phyloP scores from a whole-genome alignment of 2,888 invertebrate genomes.

The Papilio elwesi region DNA sequence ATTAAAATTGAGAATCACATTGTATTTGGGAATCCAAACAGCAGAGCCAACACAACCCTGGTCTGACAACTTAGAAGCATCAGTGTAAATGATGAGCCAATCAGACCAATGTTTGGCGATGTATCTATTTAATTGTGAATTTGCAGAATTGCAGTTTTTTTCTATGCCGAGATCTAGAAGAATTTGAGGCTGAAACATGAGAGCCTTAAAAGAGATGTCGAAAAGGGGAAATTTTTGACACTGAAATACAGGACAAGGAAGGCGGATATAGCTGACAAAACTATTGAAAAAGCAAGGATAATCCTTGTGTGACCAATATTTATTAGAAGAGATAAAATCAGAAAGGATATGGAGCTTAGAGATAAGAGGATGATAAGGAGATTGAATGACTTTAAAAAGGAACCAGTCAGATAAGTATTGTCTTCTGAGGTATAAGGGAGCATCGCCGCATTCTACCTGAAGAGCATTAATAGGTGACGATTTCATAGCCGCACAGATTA shows the following conservation, averaged over 20 bases:
- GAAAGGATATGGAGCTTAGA: too few relatives aligned
- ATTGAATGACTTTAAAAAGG: slow-evolving; percentile 9
- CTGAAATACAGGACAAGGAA: neutral
- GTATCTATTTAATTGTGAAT: slow-evolving; percentile 2
- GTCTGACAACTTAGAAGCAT: slow-evolving; percentile 4
- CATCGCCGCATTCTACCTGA: too few relatives aligned
- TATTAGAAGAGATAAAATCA: too few relatives aligned
- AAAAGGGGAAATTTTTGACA: slow-evolving; percentile 6
- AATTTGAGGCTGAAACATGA: too few relatives aligned
- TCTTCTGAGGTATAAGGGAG: slow-evolving; percentile 9
- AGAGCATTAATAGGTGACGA: too few relatives aligned
- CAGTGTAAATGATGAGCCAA: slow-evolving; percentile 7
- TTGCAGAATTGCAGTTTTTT: neutral
- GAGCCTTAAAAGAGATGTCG: neutral
- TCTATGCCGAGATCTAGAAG: too few relatives aligned
- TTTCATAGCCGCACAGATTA: slow-evolving; percentile 2
- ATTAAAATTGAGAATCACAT: slow-evolving; percentile 4
- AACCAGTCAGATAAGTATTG: slow-evolving; percentile 3
- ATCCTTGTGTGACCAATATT: too few relatives aligned
- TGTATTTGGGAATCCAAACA: slow-evolving; percentile 9
- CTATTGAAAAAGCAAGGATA: neutral
- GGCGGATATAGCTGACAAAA: too few relatives aligned
- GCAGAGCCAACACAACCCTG: neutral
- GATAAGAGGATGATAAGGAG: slow-evolving; percentile 8
- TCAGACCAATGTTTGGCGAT: neutral